phyloP scores from a whole-genome alignment of 2,888 invertebrate species.

The Stenodera caucasica region DNA sequence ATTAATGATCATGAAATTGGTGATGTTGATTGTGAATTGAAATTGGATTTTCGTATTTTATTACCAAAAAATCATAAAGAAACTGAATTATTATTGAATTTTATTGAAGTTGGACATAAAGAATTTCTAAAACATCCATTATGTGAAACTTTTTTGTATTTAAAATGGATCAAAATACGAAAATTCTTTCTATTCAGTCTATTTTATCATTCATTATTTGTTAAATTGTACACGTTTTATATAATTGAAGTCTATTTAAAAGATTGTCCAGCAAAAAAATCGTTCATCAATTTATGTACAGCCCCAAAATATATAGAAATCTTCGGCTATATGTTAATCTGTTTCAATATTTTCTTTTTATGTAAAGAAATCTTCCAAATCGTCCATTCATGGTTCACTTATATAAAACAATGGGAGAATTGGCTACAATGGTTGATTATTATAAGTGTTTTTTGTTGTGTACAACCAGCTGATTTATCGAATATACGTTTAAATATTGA shows the following conservation, averaged over 20 bases:
- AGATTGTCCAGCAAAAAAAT: slow-evolving; percentile 49
- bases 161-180: slow-evolving; percentile 81
- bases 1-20: slow-evolving; percentile 83
- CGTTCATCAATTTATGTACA: slow-evolving; percentile 34
- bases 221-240: slow-evolving; percentile 72
- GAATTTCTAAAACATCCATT: slow-evolving; percentile 81
- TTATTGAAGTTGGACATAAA: slow-evolving; percentile 79
- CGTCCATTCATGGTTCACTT: slow-evolving; percentile 69
- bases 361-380: slow-evolving; percentile 79
- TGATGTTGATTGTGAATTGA: slow-evolving; percentile 83
- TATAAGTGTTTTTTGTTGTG: slow-evolving; percentile 69
- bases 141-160: slow-evolving; percentile 79
- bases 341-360: slow-evolving; percentile 66
- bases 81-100: slow-evolving; percentile 69
- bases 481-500: slow-evolving; percentile 46
- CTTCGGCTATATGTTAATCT: slow-evolving; percentile 63
- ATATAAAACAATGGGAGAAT: slow-evolving; percentile 81
- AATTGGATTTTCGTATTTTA: slow-evolving; percentile 66
- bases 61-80: slow-evolving; percentile 69
- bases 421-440: slow-evolving; percentile 81
- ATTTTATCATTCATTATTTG: slow-evolving; percentile 75
- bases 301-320: slow-evolving; percentile 39
- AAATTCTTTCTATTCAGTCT: slow-evolving; percentile 81
- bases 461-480: slow-evolving; percentile 53
- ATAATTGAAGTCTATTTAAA: slow-evolving; percentile 66